Percentiles rank a stretch among this genome's conserved stretches.
phyloP scores from a whole-genome alignment of 2,888 invertebrate genomes.

The Troides aeacus region DNA sequence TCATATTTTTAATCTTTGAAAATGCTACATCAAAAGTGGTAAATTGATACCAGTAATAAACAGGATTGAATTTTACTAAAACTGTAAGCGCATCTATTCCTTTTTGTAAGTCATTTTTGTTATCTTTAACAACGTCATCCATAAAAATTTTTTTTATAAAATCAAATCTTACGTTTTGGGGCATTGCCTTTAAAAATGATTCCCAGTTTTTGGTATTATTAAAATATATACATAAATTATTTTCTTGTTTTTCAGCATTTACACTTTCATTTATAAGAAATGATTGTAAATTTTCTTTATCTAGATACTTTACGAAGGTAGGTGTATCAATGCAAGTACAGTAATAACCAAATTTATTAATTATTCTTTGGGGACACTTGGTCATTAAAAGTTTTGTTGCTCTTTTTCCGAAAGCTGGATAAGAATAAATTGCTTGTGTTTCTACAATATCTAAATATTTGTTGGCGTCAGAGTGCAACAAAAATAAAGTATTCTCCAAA shows the following conservation, averaged over 20 bases:
- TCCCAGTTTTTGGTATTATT: slow-evolving; percentile 9
- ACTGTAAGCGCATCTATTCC: not conserved
- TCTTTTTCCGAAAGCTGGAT: slow-evolving; percentile 43
- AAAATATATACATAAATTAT: slow-evolving; percentile 5
- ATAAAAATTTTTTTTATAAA: slow-evolving; percentile 21
- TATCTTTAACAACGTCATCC: not conserved
- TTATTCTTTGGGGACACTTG: slow-evolving; percentile 47
- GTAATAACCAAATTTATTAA: slow-evolving; percentile 51
- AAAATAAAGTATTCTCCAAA: slow-evolving; percentile 19
- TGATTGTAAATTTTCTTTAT: slow-evolving; percentile 47
- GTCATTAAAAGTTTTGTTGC: slow-evolving; percentile 52
- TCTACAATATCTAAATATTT: slow-evolving; percentile 50
- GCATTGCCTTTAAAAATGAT: slow-evolving; percentile 15
- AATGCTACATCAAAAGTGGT: slow-evolving; percentile 23
- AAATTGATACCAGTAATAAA: slow-evolving; percentile 26
- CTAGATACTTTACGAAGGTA: slow-evolving; percentile 55
- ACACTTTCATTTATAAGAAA: slow-evolving; percentile 45
- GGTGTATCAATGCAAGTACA: slow-evolving; percentile 44
- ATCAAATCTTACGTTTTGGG: slow-evolving; percentile 10
- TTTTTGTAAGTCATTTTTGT: slow-evolving; percentile 7
- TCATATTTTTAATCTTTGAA: slow-evolving; percentile 40
- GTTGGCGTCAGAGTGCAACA: slow-evolving; percentile 42
- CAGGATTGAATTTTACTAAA: slow-evolving; percentile 9
- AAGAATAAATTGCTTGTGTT: slow-evolving; percentile 18
- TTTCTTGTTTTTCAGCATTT: not conserved